Base-by-base conservation (phyloP, 2,113 vertebrate genomes). In the Hippocampus barbouri region DNA sequence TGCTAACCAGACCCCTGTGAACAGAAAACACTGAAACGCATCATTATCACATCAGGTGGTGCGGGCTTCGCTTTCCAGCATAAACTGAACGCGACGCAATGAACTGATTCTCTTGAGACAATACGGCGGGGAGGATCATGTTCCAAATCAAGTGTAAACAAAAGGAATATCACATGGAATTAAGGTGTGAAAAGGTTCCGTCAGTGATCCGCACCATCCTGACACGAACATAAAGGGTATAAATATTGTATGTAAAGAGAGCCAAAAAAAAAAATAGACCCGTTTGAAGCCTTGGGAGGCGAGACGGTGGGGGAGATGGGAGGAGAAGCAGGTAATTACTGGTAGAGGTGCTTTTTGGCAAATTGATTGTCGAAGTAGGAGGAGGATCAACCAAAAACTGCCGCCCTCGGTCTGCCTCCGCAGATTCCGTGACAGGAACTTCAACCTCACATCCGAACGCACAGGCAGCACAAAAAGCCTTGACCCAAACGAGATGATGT, bases 171-270 rank as follows among this genome's bases (percentile, higher is more conserved):
- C 79, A 89, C 66, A 88, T 87, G 82, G 82, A 91, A 87, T 85
- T 85, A 88, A 82, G 89, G 83, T 80, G 79, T 75, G 81, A 89
- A 85, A 87, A 87, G 83, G 80, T 88, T 80, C 34, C 84, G 78
- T 82, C 72, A 85, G 89, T 85, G 79, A 89, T 91, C 90, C 68
- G 89, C 76, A 77, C 67, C 85, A 86, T 79, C 79, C 74, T 86
- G 86, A 81, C 89, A 76, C 80, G 84, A 83, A 89, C 86, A 87
- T 87, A 88, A 90, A 90, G 82, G 74, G 71, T 79, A 88, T 90
- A 88, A 91, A 91, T 91, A 91, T 90, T 90, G 87, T 74, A 90
- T 91, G 89, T 76, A 83, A 83, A 87, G 85, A 86, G 87, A 84
- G 83, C 9, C 80, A 88, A 83, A 78, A 66, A 73, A 38, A 6